Evolutionary conservation across 2,113 vertebrate species (phyloP), one percentile per base, ranked within the genome.

Genomic region (Rhynchopsitta pachyrhyncha): DNA sequence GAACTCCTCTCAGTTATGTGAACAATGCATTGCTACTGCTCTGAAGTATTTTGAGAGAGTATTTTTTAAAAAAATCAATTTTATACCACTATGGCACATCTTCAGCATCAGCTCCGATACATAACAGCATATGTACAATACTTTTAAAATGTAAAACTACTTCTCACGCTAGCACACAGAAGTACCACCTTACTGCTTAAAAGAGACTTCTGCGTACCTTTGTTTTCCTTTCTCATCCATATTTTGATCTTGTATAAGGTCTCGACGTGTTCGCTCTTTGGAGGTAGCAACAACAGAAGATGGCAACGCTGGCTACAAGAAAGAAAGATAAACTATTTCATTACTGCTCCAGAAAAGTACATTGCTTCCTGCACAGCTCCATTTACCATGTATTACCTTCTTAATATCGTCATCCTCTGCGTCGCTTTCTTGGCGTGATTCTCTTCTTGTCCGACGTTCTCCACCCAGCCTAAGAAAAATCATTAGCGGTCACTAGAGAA

Each of bases 271-370:
- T 93, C 99, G 98, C 88, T 99, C 99, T 98, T 99, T 99, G 99
- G 99, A 99, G 99, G 99, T 99, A 99, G 99, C 99, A 97, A 99
- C 99, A 92, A 99, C 99, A 69, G 99, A 99, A 98, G 99, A 99
- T 98, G 99, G 99, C 98, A 99, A 99, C 91, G 99, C 99, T 96
- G 99, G 99, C 99, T 99, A 50, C 13, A 94, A 68, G 3, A 86
- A 42, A 88, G 14, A 53, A 69, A 86, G 92, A 86, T 60, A 60
- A 93, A 66, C 78, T 17, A 28, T 16, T 86, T 91, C 47, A 81
- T 82, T 19, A 12, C 33, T 16, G 33, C 71, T 80, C 53, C 19
- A 80, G 35, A 19, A 15, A 17, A n/a, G 5, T 3, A n/a, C 3
- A 6, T n/a, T 87, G 52, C 55, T 60, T 59, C 22, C 76, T 78